Conservation (phyloP, 2,888 invertebrate species). For the Brachylomia viminalis region DNA sequence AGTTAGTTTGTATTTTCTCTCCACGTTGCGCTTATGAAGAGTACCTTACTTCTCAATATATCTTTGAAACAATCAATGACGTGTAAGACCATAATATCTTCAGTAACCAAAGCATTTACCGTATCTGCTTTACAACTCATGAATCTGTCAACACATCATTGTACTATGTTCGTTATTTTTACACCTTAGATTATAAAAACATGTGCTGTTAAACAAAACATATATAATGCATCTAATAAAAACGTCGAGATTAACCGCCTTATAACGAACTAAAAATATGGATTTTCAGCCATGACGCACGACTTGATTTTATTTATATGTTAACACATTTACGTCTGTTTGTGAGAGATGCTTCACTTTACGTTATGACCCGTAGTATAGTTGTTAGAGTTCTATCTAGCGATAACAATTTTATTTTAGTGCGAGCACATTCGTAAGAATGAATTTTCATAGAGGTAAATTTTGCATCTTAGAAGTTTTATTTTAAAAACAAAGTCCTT, state of each 20-base stretch:
- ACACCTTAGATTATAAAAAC: slow-evolving; percentile 52
- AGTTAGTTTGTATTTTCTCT: too few relatives aligned
- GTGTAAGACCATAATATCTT: background rate
- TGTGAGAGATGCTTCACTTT: slow-evolving; percentile 76
- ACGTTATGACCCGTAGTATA: slow-evolving; percentile 73
- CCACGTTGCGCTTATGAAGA: too few relatives aligned
- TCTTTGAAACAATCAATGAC: background rate
- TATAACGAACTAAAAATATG: slow-evolving; percentile 70
- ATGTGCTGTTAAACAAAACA: slow-evolving; percentile 63
- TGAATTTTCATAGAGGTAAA: slow-evolving; percentile 13
- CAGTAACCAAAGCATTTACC: slow-evolving; percentile 2
- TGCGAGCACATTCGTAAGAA: slow-evolving; percentile 6
- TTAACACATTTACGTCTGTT: slow-evolving; percentile 82
- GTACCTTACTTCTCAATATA: background rate
- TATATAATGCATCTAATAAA: slow-evolving; percentile 68
- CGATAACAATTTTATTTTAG: slow-evolving; percentile 55
- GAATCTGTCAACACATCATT: slow-evolving; percentile 47
- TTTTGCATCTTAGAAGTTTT: slow-evolving; percentile 10
- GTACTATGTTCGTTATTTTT: slow-evolving; percentile 29
- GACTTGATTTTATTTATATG: slow-evolving; percentile 81
- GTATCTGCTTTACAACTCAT: slow-evolving; percentile 37
- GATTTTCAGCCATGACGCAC: slow-evolving; percentile 73
- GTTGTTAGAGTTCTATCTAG: slow-evolving; percentile 55
- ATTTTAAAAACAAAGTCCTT: background rate
- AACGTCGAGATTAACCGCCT: slow-evolving; percentile 66